These are phyloP conservation scores for Macrobrachium nipponense DNA, from an alignment of 1,140 invertebrate species.

Conservation along the genomic window DNA sequence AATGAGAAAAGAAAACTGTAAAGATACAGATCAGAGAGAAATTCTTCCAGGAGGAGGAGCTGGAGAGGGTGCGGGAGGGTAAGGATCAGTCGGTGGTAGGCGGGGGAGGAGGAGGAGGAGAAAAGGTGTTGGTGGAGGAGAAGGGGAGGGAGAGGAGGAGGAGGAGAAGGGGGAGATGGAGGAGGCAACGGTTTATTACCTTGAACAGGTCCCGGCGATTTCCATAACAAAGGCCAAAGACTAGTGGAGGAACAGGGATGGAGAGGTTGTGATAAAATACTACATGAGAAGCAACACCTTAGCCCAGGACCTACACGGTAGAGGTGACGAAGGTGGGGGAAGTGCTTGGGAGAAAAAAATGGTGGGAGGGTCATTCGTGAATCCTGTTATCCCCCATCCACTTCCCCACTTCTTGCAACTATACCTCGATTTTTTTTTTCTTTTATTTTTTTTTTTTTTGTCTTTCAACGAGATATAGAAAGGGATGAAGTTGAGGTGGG, in stretches of 20 bases:
- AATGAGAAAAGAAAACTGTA: neutral
- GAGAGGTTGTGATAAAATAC: constrained; percentile 54
- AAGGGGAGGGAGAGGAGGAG: neutral
- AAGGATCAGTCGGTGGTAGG: neutral
- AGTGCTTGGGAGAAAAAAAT: constrained; percentile 14
- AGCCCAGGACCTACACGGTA: constrained; percentile 22
- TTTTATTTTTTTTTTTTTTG: too few species aligned
- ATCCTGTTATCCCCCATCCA: too few species aligned
- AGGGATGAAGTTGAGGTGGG: neutral
- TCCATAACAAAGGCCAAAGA: constrained; percentile 48
- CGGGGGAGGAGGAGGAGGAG: neutral
- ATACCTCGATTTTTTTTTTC: too few species aligned
- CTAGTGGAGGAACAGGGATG: constrained; percentile 38
- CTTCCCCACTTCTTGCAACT: too few species aligned
- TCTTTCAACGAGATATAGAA: neutral
- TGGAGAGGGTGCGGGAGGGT: neutral
- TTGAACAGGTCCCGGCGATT: constrained; percentile 32
- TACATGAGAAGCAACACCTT: constrained; percentile 53
- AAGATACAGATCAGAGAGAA: neutral
- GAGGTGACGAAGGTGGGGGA: constrained; percentile 23
- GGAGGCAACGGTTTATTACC: constrained; percentile 27
- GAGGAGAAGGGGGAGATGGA: neutral
- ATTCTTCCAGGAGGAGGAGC: neutral
- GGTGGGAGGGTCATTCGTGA: neutral
- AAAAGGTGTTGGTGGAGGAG: neutral